Evolutionary conservation across 2,113 vertebrate genomes (phyloP).

Genomic region (Labeo catla): DNA sequence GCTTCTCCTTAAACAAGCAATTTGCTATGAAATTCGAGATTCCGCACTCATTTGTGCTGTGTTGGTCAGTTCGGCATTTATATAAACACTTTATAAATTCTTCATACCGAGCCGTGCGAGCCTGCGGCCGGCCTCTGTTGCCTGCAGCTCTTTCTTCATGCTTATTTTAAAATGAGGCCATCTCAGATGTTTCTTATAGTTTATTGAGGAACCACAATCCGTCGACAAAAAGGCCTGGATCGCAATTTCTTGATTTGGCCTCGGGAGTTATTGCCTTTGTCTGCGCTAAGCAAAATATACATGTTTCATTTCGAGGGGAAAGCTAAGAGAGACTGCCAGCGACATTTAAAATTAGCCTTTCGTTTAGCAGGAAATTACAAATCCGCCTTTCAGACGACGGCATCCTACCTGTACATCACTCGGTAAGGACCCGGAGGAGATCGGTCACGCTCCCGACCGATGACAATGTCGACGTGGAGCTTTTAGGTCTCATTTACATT

Average conservation of each 20-base stretch:
- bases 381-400: slow-evolving; percentile 56
- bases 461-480: background rate
- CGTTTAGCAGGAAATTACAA: slow-evolving; percentile 61
- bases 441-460: background rate
- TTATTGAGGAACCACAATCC: slow-evolving; percentile 70
- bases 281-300: slow-evolving; percentile 55
- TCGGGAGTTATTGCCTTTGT: slow-evolving; percentile 58
- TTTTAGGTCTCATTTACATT: background rate
- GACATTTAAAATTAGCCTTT: slow-evolving; percentile 41
- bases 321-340: slow-evolving; percentile 49
- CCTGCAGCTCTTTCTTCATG: slow-evolving; percentile 50
- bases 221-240: slow-evolving; percentile 54
- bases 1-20: slow-evolving; percentile 64
- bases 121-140: slow-evolving; percentile 25
- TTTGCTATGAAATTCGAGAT: slow-evolving; percentile 69
- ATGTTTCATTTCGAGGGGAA: slow-evolving; percentile 55
- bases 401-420: slow-evolving; percentile 55
- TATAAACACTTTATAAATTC: slow-evolving; percentile 75
- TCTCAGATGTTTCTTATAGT: slow-evolving; percentile 69
- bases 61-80: slow-evolving; percentile 63
- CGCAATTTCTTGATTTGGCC: slow-evolving; percentile 40
- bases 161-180: slow-evolving; percentile 71
- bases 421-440: slow-evolving; percentile 3
- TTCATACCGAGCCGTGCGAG: slow-evolving; percentile 45
- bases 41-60: slow-evolving; percentile 60